These are phyloP conservation scores for Spheniscus mendiculus DNA, from an alignment of 2,113 vertebrate species.

Conservation along the genomic window DNA sequence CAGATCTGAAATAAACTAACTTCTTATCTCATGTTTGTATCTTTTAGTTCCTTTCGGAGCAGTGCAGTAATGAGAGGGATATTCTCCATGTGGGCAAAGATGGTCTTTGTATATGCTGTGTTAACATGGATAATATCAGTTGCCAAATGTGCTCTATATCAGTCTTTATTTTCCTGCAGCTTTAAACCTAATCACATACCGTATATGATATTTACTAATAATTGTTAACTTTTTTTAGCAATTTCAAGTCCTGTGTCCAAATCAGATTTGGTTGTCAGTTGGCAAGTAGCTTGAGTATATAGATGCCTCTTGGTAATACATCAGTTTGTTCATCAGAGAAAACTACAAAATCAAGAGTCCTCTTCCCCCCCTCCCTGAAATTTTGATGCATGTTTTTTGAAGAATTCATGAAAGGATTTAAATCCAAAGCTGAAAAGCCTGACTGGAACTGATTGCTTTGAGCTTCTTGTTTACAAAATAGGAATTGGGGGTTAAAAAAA, in stretches of 20 bases:
- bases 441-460: constrained; percentile 67
- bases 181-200: not conserved
- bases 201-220: not conserved
- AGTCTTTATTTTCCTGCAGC: not conserved
- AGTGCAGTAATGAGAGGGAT: not conserved
- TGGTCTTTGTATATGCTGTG: not conserved
- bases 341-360: not conserved
- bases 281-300: not conserved
- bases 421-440: constrained; percentile 58
- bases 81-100: not conserved
- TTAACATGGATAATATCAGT: not conserved
- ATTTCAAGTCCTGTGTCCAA: not conserved
- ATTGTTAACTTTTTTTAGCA: not conserved
- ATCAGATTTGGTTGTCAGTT: not conserved
- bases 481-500: not conserved
- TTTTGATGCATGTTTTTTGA: constrained; percentile 28
- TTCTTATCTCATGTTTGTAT: not conserved
- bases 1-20: not conserved
- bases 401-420: constrained; percentile 60
- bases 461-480: constrained; percentile 59
- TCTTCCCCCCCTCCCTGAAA: not conserved
- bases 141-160: not conserved
- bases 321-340: constrained; percentile 41
- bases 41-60: not conserved
- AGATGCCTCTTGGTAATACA: not conserved